Evolutionary conservation across 1,140 invertebrate species (phyloP), one percentile per base, ranked within the genome.

Genomic region (Drosophila quadrilineata): DNA sequence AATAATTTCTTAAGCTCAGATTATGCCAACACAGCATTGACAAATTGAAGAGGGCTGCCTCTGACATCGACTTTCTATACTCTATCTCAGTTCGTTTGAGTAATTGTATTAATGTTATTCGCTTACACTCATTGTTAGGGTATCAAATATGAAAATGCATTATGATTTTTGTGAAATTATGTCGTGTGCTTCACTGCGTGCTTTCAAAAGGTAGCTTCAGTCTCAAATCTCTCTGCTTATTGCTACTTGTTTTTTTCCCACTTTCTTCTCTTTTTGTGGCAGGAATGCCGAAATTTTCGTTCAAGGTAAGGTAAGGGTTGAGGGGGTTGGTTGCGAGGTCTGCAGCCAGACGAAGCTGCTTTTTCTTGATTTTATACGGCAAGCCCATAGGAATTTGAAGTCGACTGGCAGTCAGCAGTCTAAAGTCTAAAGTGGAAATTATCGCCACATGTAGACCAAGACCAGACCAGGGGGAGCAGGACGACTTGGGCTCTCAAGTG

Each of bases 371-470:
- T 59, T 45, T 36, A n/a, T n/a, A 3, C 53, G 29, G 26, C 60
- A 49, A n/a, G 49, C 60, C 73, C 52, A 62, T 52, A 56, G 70
- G 46, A 66, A 79, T 65, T 70, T 41, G 17, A 29, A 68, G 71
- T 54, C 60, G 49, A 43, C n/a, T n/a, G n/a, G n/a, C n/a, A n/a
- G n/a, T n/a, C 58, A 64, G 46, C 28, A 48, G 35, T 38, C 59
- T 36, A 31, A 41, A 52, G 72, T 57, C 54, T 67, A 84, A 77
- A 77, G 67, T 79, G 71, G 69, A 86, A 85, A 85, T 85, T 85
- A 85, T 86, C 74, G 75, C 70, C 74, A 59, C 26, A 24, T 26
- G 14, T 46, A 49, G 45, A 40, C 48, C 35, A 36, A 38, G 33
- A 49, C 31, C 26, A 53, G 72, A 22, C 9, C 10, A 10, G n/a